A percentile compares a stretch with the other conserved stretches of the same genome.
phyloP scores from a whole-genome alignment of 2,888 invertebrate species.

The Coleophora deauratella region DNA sequence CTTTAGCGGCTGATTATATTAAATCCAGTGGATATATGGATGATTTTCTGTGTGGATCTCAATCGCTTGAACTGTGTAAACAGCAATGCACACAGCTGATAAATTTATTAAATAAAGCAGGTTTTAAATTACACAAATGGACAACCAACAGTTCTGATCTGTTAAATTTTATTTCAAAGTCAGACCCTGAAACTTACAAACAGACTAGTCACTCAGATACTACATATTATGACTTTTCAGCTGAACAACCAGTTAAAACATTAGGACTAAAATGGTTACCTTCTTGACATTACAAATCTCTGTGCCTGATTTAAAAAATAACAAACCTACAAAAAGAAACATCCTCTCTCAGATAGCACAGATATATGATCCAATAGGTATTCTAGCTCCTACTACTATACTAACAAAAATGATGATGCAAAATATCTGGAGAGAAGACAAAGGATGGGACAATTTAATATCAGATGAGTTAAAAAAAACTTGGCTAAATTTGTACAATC shows the following conservation, averaged over 20 bases:
- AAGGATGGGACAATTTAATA: slow-evolving; percentile 2
- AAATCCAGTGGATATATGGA: slow-evolving; percentile 4
- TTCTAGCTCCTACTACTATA: slow-evolving; percentile 3
- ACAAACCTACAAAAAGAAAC: slow-evolving; percentile 5
- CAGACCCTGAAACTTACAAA: not conserved
- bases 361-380: slow-evolving; percentile 4
- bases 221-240: not conserved
- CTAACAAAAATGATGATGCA: slow-evolving; percentile 5
- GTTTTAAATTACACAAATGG: slow-evolving; percentile 11
- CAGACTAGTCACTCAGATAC: too few relatives aligned
- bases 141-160: slow-evolving; percentile 4
- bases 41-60: slow-evolving; percentile 1
- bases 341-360: slow-evolving; percentile 3
- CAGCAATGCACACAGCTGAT: slow-evolving; percentile 1
- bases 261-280: slow-evolving; percentile 9
- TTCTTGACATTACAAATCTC: too few relatives aligned
- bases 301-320: not conserved
- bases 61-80: not conserved
- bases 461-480: not conserved
- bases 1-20: slow-evolving; percentile 3
- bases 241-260: slow-evolving; percentile 2
- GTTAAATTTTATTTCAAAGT: not conserved
- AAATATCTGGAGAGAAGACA: slow-evolving; percentile 4
- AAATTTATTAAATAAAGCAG: slow-evolving; percentile 4
- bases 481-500: too few relatives aligned